Conservation (phyloP, 2,797 vertebrate genomes). For the Crypturellus tataupa region DNA sequence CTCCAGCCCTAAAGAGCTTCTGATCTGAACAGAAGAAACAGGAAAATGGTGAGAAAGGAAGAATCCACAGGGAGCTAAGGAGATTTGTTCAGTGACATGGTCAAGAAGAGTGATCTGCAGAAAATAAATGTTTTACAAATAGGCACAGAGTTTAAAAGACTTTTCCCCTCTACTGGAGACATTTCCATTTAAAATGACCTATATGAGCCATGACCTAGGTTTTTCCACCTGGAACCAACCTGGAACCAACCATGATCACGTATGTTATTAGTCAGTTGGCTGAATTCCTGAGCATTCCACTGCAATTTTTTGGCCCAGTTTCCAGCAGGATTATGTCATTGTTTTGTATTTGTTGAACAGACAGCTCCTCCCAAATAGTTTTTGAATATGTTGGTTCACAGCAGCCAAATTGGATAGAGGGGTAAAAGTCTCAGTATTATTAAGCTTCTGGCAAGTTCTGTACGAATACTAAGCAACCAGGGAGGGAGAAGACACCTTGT, state of each 20-base stretch:
- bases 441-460: constrained; percentile 12
- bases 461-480: neutral
- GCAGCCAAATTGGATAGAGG: neutral
- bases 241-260: neutral
- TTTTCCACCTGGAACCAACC: neutral
- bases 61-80: neutral
- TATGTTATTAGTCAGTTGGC: neutral
- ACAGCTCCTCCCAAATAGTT: constrained; percentile 38
- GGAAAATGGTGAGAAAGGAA: neutral
- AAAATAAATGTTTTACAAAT: neutral
- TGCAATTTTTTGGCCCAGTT: neutral
- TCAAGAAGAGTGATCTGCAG: neutral
- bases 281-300: neutral
- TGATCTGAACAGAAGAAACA: neutral
- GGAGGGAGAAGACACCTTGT: neutral
- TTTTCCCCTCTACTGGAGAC: neutral
- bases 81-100: neutral
- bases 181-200: neutral
- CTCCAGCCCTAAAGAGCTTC: neutral
- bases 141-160: neutral
- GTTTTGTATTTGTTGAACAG: constrained; percentile 15
- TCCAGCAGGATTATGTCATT: constrained; percentile 16
- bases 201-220: too few species aligned
- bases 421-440: neutral
- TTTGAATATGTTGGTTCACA: neutral